Conservation (phyloP, 2,888 invertebrate species). For the Pilophorus perplexus region DNA sequence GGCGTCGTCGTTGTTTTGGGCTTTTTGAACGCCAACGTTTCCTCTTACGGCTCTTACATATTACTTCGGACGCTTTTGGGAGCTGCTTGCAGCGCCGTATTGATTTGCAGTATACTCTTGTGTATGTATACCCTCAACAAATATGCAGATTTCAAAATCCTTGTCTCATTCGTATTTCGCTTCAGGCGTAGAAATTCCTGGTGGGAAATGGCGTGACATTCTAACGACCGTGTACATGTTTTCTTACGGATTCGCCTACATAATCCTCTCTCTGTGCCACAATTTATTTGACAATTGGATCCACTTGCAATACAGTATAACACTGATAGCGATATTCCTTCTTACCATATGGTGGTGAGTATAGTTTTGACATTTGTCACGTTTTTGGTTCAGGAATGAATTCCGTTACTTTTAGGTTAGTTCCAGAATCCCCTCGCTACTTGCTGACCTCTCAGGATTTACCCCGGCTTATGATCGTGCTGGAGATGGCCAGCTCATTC, state of each 20-base stretch:
- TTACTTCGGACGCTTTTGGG: conserved; percentile 14
- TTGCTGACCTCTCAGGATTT: conserved; percentile 67
- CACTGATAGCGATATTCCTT: conserved; percentile 68
- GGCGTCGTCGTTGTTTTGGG: conserved; percentile 30
- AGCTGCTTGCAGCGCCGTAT: conserved; percentile 32
- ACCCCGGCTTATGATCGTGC: conserved; percentile 65
- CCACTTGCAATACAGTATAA: conserved; percentile 68
- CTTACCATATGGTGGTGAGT: conserved; percentile 60
- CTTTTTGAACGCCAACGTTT: conserved; percentile 27
- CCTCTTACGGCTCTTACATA: conserved; percentile 26
- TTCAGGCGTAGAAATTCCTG: conserved; percentile 69
- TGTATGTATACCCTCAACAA: conserved; percentile 25
- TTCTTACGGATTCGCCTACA: conserved; percentile 72
- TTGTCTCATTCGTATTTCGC: not conserved
- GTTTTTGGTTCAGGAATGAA: not conserved
- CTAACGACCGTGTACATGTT: conserved; percentile 77
- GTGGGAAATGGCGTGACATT: conserved; percentile 75
- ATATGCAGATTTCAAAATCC: no score
- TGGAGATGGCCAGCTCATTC: conserved; percentile 56
- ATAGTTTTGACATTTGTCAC: not conserved
- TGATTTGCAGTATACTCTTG: conserved; percentile 28
- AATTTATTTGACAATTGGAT: conserved; percentile 70
- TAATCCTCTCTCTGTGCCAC: conserved; percentile 69
- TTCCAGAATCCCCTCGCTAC: conserved; percentile 81
- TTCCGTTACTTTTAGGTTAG: conserved; percentile 58